Evolutionary conservation across 2,797 vertebrate genomes (phyloP).

Genomic region (Peromyscus nudipes): DNA sequence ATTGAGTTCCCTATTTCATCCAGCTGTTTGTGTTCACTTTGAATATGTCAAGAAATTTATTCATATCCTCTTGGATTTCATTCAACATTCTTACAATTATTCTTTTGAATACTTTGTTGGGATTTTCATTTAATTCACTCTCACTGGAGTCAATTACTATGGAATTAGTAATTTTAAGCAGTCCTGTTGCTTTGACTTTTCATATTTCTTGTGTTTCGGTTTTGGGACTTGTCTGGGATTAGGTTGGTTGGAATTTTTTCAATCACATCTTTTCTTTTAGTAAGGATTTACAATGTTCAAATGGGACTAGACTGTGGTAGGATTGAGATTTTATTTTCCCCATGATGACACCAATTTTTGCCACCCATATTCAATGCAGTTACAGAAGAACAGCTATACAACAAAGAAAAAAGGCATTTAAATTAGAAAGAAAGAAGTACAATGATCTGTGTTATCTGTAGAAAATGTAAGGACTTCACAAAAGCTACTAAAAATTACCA

Average conservation of each 20-base stretch:
- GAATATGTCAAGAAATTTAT: not conserved
- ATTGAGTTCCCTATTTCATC: not conserved
- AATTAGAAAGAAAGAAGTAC: not conserved
- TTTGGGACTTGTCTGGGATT: not conserved
- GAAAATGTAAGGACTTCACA: not conserved
- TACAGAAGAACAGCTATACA: not conserved
- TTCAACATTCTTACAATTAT: slow-evolving; percentile 1
- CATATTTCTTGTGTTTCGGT: not conserved
- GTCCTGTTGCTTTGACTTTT: not conserved
- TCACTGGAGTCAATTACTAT: not conserved
- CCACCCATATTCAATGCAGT: not conserved
- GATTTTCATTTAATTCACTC: not conserved
- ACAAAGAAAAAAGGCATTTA: not conserved
- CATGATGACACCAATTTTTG: not conserved
- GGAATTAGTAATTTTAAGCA: not conserved
- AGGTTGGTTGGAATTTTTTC: not conserved
- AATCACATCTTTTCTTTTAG: not conserved
- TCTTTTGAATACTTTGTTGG: not conserved
- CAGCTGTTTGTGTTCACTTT: not conserved
- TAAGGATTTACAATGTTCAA: slow-evolving; percentile 11
- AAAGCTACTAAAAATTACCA: not conserved
- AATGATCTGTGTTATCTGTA: not conserved
- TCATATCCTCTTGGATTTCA: not conserved
- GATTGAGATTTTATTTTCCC: not conserved
- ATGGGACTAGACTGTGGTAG: not conserved